phyloP scores from a whole-genome alignment of 1,140 invertebrate genomes.

The Nixonia krombeini region DNA sequence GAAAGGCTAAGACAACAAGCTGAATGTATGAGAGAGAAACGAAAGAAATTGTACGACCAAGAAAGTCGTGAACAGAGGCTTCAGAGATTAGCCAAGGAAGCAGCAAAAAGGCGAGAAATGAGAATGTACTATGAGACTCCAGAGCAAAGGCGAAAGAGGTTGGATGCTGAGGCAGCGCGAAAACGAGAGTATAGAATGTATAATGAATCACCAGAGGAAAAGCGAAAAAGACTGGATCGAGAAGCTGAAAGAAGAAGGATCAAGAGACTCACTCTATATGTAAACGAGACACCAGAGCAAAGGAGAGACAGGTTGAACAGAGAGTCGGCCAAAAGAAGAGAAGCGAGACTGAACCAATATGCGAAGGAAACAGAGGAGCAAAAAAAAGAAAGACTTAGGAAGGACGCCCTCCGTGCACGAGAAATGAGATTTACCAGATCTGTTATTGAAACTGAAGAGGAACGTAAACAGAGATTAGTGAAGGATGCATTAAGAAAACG shows the following conservation, averaged over 20 bases:
- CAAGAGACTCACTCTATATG: constrained; percentile 55
- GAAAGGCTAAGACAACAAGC: constrained; percentile 44
- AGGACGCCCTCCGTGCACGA: constrained; percentile 56
- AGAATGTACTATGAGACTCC: constrained; percentile 59
- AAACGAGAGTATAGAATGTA: constrained; percentile 60
- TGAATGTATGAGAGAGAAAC: constrained; percentile 50
- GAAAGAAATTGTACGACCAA: constrained; percentile 58
- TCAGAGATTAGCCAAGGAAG: constrained; percentile 54
- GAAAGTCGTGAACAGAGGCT: constrained; percentile 56
- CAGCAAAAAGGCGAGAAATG: constrained; percentile 53
- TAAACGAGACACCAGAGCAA: constrained; percentile 55
- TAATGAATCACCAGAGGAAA: constrained; percentile 59
- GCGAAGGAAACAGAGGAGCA: constrained; percentile 57
- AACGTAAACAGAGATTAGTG: constrained; percentile 55
- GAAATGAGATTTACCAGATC: constrained; percentile 61
- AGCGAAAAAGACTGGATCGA: constrained; percentile 54
- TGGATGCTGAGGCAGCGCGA: constrained; percentile 56
- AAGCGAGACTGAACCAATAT: constrained; percentile 57
- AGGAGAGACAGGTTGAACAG: constrained; percentile 54
- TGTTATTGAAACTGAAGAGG: constrained; percentile 58
- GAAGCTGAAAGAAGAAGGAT: constrained; percentile 57
- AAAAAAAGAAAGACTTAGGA: constrained; percentile 54
- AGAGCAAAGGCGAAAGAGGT: constrained; percentile 55
- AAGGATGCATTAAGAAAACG: constrained; percentile 57
- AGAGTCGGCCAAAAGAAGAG: constrained; percentile 56